phyloP scores from a whole-genome alignment of 2,113 vertebrate genomes.

The Alexandromys fortis region DNA sequence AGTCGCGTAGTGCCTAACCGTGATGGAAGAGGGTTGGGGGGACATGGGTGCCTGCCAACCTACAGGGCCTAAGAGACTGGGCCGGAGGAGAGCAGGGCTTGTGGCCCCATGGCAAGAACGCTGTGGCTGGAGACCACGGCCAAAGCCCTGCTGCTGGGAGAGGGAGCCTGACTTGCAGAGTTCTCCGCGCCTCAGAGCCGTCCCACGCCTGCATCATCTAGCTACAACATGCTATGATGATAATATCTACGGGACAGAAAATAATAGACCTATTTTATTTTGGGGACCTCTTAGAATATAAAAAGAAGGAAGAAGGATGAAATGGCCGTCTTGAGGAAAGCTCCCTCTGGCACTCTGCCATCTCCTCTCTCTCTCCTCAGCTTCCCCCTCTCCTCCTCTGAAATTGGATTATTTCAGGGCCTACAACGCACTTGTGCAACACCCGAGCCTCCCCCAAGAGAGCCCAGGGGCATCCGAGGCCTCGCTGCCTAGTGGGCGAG shows the following conservation, averaged over 20 bases:
- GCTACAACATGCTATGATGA: fast-evolving
- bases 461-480: neutral
- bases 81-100: fast-evolving
- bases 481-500: neutral
- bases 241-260: neutral
- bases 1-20: fast-evolving
- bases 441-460: neutral
- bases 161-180: neutral
- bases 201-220: fast-evolving
- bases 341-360: neutral
- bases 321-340: fast-evolving
- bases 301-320: fast-evolving
- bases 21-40: neutral
- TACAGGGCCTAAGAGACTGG: neutral
- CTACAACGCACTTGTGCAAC: neutral
- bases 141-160: neutral
- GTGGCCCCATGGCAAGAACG: neutral
- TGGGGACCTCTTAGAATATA: neutral
- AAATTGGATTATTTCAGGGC: neutral
- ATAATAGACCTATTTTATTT: neutral
- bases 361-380: too few species aligned
- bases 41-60: neutral
- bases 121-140: neutral
- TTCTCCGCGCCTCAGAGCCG: fast-evolving
- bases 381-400: neutral